Evolutionary conservation across 2,888 invertebrate genomes (phyloP).

Genomic region (Tenthredo mesomela): DNA sequence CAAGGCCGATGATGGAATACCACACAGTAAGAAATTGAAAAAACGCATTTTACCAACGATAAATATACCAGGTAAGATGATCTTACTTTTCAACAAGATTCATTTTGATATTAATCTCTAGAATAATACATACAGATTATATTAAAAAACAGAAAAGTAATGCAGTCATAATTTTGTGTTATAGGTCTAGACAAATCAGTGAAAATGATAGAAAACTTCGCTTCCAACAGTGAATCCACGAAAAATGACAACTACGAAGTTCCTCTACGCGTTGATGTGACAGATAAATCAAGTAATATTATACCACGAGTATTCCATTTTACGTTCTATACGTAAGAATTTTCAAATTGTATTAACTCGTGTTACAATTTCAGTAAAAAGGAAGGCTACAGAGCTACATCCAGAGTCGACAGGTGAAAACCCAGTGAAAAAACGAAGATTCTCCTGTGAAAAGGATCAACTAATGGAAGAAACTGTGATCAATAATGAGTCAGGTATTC

Average conservation of each 20-base stretch:
- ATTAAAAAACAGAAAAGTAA: neutral
- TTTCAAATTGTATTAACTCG: neutral
- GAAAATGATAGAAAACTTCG: neutral
- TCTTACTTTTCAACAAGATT: too few species aligned
- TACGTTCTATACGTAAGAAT: conserved; percentile 4
- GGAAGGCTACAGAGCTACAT: neutral
- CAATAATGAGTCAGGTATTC: neutral
- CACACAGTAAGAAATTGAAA: too few species aligned
- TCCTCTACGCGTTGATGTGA: neutral
- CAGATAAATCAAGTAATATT: neutral
- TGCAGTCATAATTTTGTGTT: neutral
- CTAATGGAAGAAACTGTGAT: neutral
- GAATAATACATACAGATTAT: neutral
- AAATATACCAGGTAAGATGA: too few species aligned
- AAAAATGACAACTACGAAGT: neutral
- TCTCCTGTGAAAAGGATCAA: neutral
- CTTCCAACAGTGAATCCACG: neutral
- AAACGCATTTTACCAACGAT: too few species aligned
- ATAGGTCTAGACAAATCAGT: neutral
- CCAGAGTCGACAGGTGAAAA: neutral
- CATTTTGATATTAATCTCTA: neutral
- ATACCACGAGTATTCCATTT: neutral
- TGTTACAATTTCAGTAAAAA: conserved; percentile 6
- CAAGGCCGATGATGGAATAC: too few species aligned
- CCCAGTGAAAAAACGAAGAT: neutral